Percentiles rank a stretch among this genome's conserved stretches.
These are phyloP conservation scores for Archips crataeganus DNA, from an alignment of 2,888 invertebrate genomes.

Conservation along the genomic window DNA sequence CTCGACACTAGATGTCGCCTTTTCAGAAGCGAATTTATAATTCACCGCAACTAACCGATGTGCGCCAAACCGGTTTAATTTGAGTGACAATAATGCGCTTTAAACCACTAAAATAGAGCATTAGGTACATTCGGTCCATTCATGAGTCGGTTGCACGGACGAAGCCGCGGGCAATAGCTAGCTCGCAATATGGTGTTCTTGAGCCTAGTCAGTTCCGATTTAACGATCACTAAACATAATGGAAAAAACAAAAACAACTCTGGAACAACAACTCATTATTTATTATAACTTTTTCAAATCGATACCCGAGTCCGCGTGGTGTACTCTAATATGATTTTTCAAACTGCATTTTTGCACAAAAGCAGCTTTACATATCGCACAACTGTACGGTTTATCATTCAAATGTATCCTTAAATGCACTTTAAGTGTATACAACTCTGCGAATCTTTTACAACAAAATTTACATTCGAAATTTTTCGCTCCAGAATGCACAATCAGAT, in stretches of 20 bases:
- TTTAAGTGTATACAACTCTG: conserved; percentile 52
- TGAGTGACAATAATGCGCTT: no score
- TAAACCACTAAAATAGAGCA: no score
- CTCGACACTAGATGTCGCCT: conserved; percentile 3
- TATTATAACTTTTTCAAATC: conserved; percentile 15
- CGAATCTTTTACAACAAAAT: conserved; percentile 64
- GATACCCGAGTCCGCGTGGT: conserved; percentile 40
- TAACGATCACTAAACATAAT: no score
- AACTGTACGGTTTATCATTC: conserved; percentile 55
- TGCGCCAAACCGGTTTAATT: no score
- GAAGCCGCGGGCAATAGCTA: no score
- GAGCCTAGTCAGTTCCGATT: no score
- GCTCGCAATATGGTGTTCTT: no score
- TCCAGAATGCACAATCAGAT: conserved; percentile 45
- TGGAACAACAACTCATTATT: neutral
- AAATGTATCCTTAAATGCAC: conserved; percentile 59
- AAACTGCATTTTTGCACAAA: conserved; percentile 62
- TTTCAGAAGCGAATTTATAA: no score
- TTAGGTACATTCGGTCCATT: no score
- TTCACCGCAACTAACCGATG: no score
- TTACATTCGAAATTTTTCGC: conserved; percentile 70
- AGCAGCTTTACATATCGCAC: conserved; percentile 53
- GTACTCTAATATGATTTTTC: conserved; percentile 52
- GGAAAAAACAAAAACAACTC: neutral
- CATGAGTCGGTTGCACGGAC: no score